These are phyloP conservation scores for Masticophis lateralis DNA, from an alignment of 2,797 vertebrate genomes.

Conservation along the genomic window DNA sequence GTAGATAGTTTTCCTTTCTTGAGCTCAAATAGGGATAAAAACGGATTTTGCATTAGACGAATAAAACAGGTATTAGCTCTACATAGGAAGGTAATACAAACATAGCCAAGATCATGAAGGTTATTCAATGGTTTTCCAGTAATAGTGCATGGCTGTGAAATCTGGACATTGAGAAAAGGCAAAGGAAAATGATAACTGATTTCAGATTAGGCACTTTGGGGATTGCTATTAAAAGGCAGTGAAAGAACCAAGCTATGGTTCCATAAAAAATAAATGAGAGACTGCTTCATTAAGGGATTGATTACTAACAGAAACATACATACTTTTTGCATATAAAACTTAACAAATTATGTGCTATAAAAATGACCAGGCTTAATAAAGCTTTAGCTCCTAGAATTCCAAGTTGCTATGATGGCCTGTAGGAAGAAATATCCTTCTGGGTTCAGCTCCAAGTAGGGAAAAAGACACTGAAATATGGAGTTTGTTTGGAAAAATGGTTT, in stretches of 20 bases:
- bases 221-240: not conserved
- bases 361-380: not conserved
- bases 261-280: not conserved
- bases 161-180: not conserved
- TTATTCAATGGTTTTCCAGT: not conserved
- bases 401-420: not conserved
- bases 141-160: not conserved
- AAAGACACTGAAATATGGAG: no score
- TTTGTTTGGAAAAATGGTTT: no score
- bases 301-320: not conserved
- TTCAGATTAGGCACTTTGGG: not conserved
- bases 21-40: not conserved
- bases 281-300: not conserved
- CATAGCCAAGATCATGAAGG: not conserved
- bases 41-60: not conserved
- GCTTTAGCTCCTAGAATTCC: not conserved
- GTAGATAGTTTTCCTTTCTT: not conserved
- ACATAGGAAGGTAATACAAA: not conserved
- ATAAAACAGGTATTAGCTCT: not conserved
- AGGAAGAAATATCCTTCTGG: no score
- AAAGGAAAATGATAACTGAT: not conserved
- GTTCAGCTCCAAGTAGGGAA: no score
- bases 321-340: not conserved
- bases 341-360: not conserved
- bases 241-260: not conserved